phyloP scores from a whole-genome alignment of 2,797 vertebrate species.

The Rhyacichthys aspro region DNA sequence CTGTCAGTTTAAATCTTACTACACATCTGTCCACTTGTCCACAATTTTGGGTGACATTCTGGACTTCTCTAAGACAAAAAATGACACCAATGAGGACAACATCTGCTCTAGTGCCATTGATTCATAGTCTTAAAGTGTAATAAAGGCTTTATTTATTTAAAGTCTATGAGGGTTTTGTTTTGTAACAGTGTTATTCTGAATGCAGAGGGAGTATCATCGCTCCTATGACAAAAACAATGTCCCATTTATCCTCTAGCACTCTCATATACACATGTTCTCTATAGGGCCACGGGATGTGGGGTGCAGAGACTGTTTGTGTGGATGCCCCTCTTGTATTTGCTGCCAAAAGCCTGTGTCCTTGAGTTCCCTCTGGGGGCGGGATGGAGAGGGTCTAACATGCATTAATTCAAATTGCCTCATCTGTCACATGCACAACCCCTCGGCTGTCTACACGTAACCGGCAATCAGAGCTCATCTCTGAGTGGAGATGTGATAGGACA shows the following conservation, averaged over 20 bases:
- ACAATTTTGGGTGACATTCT: too few relatives aligned
- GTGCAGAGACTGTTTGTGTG: conserved; percentile 2
- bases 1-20: too few relatives aligned
- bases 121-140: too few relatives aligned
- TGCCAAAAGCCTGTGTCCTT: conserved; percentile 69
- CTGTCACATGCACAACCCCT: conserved; percentile 23
- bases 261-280: conserved; percentile 16
- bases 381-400: conserved; percentile 35
- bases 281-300: conserved; percentile 20
- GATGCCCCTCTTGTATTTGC: conserved; percentile 66
- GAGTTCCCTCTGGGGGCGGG: conserved; percentile 54
- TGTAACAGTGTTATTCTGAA: conserved; percentile 7
- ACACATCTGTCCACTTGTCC: too few relatives aligned
- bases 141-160: not conserved
- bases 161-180: conserved; percentile 16
- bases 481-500: conserved; percentile 26
- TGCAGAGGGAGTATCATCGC: conserved; percentile 4
- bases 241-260: conserved; percentile 22
- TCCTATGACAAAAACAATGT: not conserved
- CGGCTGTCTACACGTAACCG: too few relatives aligned
- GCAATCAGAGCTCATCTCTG: conserved; percentile 21
- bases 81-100: too few relatives aligned
- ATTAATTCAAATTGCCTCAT: conserved; percentile 35
- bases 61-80: too few relatives aligned
- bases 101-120: too few relatives aligned